Base-by-base conservation (phyloP, 1,140 invertebrate species). In the Nixonia krombeini region DNA sequence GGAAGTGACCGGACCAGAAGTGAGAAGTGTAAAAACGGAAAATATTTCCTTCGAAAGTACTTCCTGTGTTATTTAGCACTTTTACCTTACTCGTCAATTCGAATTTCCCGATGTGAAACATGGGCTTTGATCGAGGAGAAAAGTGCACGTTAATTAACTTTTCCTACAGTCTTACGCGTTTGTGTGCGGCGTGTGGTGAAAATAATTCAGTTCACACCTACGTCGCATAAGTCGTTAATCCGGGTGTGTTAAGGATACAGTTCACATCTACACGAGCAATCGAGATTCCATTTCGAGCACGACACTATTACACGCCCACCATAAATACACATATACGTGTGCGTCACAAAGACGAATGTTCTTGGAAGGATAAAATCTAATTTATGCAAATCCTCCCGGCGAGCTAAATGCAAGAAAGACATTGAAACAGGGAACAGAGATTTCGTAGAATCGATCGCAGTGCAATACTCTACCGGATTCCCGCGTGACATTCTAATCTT, bases 281-380 rank as follows among this genome's bases (percentile, higher is more conserved):
- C 41, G 64, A 56, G 70, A 76, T 74, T 76, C 74, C 66, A 68
- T 64, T 67, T 69, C 23, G 53, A 73, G 71, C 69, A 69, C 75
- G 61, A 56, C 46, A 57, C 70, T 44, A 78, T 72, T 72, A 75
- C 73, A 67, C 56, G 46, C 16, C 59, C 37, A 44, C 70, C 75
- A 75, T 75, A 76, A 80, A 72, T 72, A 68, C 42, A 62, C 52
- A 61, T 41, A 76, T 68, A 73, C 70, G 40, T 52, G 68, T 51
- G 73, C 70, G 75, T 76, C 75, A 62, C 69, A 74, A 79, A 79
- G 80, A 83, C 69, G 74, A 74, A 81, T 76, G 74, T 84, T 85
- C 82, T 79, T 74, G 73, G 83, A 85, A 85, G 81, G 81, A 85
- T 85, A 85, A 85, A 80, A 82, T 82, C 76, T 84, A 84, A 85